Conservation (phyloP, 2,797 vertebrate genomes). For the Scarus forsteni region DNA sequence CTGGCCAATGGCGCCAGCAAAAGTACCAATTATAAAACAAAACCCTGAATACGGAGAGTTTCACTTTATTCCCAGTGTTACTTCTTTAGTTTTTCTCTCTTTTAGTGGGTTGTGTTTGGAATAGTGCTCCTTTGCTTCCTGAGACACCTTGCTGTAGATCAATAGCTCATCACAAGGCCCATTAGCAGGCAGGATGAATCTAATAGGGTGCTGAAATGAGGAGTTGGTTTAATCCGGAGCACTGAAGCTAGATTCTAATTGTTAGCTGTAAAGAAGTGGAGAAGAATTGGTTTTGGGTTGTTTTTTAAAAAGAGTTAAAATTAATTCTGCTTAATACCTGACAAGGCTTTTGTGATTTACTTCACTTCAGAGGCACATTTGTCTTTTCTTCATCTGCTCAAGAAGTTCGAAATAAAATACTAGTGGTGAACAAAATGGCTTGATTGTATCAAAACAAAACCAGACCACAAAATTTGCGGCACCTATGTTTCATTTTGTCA, state of each 20-base stretch:
- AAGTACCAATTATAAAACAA: slow-evolving; percentile 10
- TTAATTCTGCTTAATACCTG: slow-evolving; percentile 47
- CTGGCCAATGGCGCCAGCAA: too few relatives aligned
- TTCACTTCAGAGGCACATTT: slow-evolving; percentile 19
- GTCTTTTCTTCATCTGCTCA: slow-evolving; percentile 1
- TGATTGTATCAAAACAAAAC: slow-evolving; percentile 6
- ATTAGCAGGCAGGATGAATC: slow-evolving; percentile 79
- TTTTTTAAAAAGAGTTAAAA: slow-evolving; percentile 45
- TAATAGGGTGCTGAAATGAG: slow-evolving; percentile 73
- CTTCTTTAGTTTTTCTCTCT: slow-evolving; percentile 25
- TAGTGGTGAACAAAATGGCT: neutral
- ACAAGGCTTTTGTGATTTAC: slow-evolving; percentile 14
- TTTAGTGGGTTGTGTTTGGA: slow-evolving; percentile 23
- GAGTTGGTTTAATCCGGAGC: slow-evolving; percentile 61
- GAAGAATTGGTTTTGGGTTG: slow-evolving; percentile 26
- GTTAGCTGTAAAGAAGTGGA: slow-evolving; percentile 37
- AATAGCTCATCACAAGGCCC: slow-evolving; percentile 83
- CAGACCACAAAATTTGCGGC: slow-evolving; percentile 10
- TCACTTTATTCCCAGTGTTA: slow-evolving; percentile 20
- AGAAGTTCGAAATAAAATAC: neutral
- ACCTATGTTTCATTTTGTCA: slow-evolving; percentile 41
- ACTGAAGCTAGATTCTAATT: slow-evolving; percentile 44
- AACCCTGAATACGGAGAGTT: slow-evolving; percentile 14
- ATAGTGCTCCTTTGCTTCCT: slow-evolving; percentile 39
- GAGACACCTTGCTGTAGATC: slow-evolving; percentile 75